Evolutionary conservation across 1,140 invertebrate species (phyloP).

Genomic region (Onthophagus taurus): DNA sequence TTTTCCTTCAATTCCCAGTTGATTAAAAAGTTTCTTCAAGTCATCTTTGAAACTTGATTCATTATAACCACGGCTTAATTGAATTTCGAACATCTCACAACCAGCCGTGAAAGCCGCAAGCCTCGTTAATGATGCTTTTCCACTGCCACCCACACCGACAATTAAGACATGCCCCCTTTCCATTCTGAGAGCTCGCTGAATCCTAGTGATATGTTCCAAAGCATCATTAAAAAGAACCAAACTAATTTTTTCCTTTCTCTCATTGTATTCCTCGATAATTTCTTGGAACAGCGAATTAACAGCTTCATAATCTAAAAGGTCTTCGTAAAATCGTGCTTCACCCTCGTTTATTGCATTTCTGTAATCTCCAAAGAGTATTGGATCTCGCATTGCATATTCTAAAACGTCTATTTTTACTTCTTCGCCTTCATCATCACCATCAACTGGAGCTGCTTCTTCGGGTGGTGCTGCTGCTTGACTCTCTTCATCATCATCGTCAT

Average conservation of each 20-base stretch:
- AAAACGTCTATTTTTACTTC: slow-evolving; percentile 42
- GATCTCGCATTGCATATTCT: slow-evolving; percentile 66
- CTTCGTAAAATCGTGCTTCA: slow-evolving; percentile 74
- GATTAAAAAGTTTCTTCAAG: slow-evolving; percentile 67
- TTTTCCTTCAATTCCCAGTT: slow-evolving; percentile 67
- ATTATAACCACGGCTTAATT: slow-evolving; percentile 69
- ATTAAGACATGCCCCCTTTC: slow-evolving; percentile 74
- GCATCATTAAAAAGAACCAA: slow-evolving; percentile 86
- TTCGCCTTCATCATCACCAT: slow-evolving; percentile 37
- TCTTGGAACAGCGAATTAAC: slow-evolving; percentile 77
- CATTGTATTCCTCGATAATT: slow-evolving; percentile 81
- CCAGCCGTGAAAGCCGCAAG: slow-evolving; percentile 66
- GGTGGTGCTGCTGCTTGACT: slow-evolving; percentile 5
- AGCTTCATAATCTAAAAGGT: slow-evolving; percentile 79
- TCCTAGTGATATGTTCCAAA: slow-evolving; percentile 75
- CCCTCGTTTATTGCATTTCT: slow-evolving; percentile 70
- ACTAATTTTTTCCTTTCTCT: slow-evolving; percentile 55
- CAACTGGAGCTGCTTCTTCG: slow-evolving; percentile 28
- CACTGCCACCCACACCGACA: slow-evolving; percentile 78
- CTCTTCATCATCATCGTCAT: slow-evolving; percentile 24
- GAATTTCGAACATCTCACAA: slow-evolving; percentile 76
- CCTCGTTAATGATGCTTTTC: slow-evolving; percentile 65
- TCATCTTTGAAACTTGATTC: slow-evolving; percentile 76
- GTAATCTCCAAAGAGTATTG: slow-evolving; percentile 80
- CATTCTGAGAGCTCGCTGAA: slow-evolving; percentile 64